phyloP scores from a whole-genome alignment of 2,113 vertebrate genomes.

The Istiophorus platypterus region DNA sequence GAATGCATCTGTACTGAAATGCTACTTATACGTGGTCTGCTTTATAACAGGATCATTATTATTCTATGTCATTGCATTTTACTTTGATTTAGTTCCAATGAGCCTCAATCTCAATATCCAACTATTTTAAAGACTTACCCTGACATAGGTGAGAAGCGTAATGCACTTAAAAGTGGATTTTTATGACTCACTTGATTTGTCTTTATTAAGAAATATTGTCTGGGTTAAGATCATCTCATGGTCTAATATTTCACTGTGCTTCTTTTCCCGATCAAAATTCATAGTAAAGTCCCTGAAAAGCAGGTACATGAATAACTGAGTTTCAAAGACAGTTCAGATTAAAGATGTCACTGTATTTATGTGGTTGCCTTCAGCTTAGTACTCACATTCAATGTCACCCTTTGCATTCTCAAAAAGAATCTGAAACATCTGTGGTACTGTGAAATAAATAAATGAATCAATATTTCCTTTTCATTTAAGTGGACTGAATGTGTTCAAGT shows the following conservation, averaged over 20 bases:
- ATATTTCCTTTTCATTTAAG: not conserved
- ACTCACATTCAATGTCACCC: no score
- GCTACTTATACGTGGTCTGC: not conserved
- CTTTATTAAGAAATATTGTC: constrained; percentile 38
- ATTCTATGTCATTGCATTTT: not conserved
- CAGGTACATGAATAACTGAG: constrained; percentile 22
- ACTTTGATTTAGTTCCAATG: constrained; percentile 24
- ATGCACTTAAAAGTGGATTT: constrained; percentile 11
- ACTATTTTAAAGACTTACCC: constrained; percentile 12
- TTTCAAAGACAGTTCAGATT: constrained; percentile 33
- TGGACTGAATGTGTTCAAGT: no score
- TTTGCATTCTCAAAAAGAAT: not conserved
- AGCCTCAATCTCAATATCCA: not conserved
- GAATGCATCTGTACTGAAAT: not conserved
- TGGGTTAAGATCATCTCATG: constrained; percentile 13
- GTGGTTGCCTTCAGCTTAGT: not conserved
- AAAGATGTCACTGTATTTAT: constrained; percentile 20
- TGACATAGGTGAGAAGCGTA: not conserved
- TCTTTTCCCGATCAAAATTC: constrained; percentile 15
- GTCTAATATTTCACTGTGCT: constrained; percentile 44
- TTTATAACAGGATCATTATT: not conserved
- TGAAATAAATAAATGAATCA: not conserved
- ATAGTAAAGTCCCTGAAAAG: constrained; percentile 25
- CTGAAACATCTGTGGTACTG: not conserved
- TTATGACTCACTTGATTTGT: constrained; percentile 35